Base-by-base conservation (phyloP, 2,113 vertebrate species). In the Phalacrocorax carbo region DNA sequence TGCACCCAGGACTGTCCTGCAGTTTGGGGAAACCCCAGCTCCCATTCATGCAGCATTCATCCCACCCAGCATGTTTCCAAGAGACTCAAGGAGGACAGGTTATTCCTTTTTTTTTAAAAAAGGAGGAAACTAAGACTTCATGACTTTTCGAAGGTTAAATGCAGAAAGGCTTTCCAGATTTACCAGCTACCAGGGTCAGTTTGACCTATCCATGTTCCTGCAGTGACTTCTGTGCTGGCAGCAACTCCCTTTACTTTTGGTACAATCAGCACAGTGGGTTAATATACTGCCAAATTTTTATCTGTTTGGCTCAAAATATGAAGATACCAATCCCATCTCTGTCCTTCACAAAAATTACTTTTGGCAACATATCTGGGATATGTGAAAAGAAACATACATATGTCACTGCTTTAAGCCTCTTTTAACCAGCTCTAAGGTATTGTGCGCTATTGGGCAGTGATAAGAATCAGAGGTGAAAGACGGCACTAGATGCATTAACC, bases 31-130 rank as follows among this genome's bases (percentile, higher is more conserved):
- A 40, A 5, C 8, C 13, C 6, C 13, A 29, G 13, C 6, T 29
- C 48, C 58, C 5, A 0, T 30, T 83, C 57, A 42, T 2, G 8
- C 26, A 52, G 23, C 0, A 0, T 30, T 82, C 13, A 29, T 62
- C 2, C 2, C 14, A 30, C 21, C 8, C 20, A 30, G 16, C 19
- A 20, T 14, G 9, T 69, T 86, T 88, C 34, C 0, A 2, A 62
- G 20, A 62, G 49, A 30, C 22, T 82, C 11, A 12, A 90, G 42
- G 17, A 94, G 6, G 14, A 70, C 15, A 30, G 18, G 13, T 15
- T 54, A 82, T 42, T 87, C 4, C 44, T 44, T 85, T 93, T 69
- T 29, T 4, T 38, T 5, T 5, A 38, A 38, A 61, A 88, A 72
- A 52, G 17, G 2, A 70, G 5, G 34, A 82, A 82, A 42, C 8